Conservation (phyloP, 1,140 invertebrate species). For the Macrobrachium nipponense region DNA sequence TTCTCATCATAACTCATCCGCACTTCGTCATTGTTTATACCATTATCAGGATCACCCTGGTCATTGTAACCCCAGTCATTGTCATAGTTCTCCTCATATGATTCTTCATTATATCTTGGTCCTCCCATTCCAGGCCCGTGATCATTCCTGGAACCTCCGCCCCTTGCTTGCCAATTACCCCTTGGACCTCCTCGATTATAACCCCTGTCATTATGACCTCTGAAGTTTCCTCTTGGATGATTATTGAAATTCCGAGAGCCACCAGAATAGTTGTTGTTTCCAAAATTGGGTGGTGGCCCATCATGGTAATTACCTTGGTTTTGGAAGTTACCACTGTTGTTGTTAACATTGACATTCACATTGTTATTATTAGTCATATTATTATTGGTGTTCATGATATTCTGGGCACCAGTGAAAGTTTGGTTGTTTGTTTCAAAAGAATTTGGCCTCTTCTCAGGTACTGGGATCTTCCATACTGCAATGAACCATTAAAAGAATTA, state of each 20-base stretch:
- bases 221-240: conserved; percentile 35
- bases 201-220: conserved; percentile 27
- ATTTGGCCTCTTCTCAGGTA: too few relatives aligned
- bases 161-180: conserved; percentile 29
- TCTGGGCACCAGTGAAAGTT: too few relatives aligned
- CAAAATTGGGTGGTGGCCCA: conserved; percentile 6
- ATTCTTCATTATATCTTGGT: conserved; percentile 29
- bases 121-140: conserved; percentile 11
- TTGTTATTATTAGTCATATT: background rate
- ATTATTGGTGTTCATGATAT: background rate
- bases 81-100: conserved; percentile 32
- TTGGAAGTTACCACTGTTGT: background rate
- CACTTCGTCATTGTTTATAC: conserved; percentile 7
- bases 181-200: conserved; percentile 33
- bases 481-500: too few relatives aligned
- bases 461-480: too few relatives aligned
- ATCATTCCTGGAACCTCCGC: conserved; percentile 19
- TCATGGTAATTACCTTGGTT: background rate
- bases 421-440: too few relatives aligned
- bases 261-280: too few relatives aligned
- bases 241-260: too few relatives aligned
- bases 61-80: conserved; percentile 45
- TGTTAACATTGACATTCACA: background rate
- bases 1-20: background rate
- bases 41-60: conserved; percentile 9